Conservation (phyloP, 1,140 invertebrate species). For the Calliopsis andreniformis region DNA sequence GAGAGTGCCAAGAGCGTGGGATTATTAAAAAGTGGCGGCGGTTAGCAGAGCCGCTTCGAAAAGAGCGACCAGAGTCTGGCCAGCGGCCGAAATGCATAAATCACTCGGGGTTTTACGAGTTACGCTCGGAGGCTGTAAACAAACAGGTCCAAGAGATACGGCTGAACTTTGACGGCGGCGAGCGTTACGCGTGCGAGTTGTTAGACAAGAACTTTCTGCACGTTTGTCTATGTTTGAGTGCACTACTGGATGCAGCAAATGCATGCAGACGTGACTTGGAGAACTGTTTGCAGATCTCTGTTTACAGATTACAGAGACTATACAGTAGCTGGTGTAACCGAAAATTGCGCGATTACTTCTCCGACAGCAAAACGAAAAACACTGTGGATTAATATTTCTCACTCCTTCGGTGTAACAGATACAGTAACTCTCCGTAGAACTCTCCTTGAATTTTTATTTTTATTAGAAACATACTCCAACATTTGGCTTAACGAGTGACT, state of each 20-base stretch:
- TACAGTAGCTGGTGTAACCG: too few species aligned
- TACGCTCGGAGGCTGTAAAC: slow-evolving; percentile 47
- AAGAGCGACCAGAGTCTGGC: not conserved
- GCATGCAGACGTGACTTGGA: not conserved
- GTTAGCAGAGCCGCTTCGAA: slow-evolving; percentile 13
- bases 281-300: not conserved
- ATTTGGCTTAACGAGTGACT: too few species aligned
- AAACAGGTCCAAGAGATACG: slow-evolving; percentile 60
- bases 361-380: too few species aligned
- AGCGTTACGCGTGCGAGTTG: slow-evolving; percentile 48
- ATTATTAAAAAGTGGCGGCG: slow-evolving; percentile 34
- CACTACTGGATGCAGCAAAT: slow-evolving; percentile 18
- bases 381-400: too few species aligned
- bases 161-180: slow-evolving; percentile 7
- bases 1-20: not conserved
- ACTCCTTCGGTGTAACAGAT: too few species aligned
- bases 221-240: slow-evolving; percentile 12
- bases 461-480: too few species aligned
- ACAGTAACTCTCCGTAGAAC: too few species aligned
- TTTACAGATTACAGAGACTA: too few species aligned
- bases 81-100: slow-evolving; percentile 45
- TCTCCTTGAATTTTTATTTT: too few species aligned
- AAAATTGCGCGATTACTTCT: too few species aligned
- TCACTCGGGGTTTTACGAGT: slow-evolving; percentile 48
- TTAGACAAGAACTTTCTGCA: slow-evolving; percentile 39